These are phyloP conservation scores for Halcyon chelicuti DNA, from an alignment of 2,797 vertebrate species.

Conservation along the genomic window DNA sequence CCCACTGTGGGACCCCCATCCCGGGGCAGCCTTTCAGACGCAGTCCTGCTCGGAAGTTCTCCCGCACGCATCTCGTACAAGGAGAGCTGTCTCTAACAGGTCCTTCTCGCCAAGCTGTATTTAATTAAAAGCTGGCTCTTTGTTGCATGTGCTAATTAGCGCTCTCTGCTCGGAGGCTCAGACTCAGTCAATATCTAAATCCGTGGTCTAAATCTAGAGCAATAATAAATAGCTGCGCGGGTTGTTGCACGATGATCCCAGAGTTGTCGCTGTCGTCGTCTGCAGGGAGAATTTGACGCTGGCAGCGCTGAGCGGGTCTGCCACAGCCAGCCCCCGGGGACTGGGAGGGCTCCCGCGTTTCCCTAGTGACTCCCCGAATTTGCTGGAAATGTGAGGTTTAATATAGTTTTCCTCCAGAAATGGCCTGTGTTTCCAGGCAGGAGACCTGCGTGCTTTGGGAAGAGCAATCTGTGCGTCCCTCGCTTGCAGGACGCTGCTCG, in stretches of 20 bases:
- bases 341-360: fast-evolving
- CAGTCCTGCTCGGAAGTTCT: fast-evolving
- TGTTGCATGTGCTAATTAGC: constrained; percentile 58
- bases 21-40: fast-evolving
- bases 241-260: not conserved
- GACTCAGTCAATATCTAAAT: constrained; percentile 40
- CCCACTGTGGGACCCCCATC: fast-evolving
- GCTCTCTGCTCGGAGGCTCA: constrained; percentile 35
- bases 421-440: fast-evolving
- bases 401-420: not conserved
- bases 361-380: not conserved
- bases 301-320: fast-evolving
- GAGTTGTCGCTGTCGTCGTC: not conserved
- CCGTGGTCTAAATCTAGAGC: not conserved
- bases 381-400: fast-evolving
- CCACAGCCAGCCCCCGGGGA: not conserved
- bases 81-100: not conserved
- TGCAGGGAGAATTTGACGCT: not conserved
- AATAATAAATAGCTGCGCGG: not conserved
- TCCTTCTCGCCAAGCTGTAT: constrained; percentile 23
- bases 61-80: fast-evolving
- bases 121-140: constrained; percentile 75
- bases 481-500: not conserved
- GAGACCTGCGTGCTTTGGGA: fast-evolving
- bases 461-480: fast-evolving